Percentiles rank a stretch among this genome's conserved stretches.
Conservation (phyloP, 2,797 vertebrate genomes). For the Manis javanica region DNA sequence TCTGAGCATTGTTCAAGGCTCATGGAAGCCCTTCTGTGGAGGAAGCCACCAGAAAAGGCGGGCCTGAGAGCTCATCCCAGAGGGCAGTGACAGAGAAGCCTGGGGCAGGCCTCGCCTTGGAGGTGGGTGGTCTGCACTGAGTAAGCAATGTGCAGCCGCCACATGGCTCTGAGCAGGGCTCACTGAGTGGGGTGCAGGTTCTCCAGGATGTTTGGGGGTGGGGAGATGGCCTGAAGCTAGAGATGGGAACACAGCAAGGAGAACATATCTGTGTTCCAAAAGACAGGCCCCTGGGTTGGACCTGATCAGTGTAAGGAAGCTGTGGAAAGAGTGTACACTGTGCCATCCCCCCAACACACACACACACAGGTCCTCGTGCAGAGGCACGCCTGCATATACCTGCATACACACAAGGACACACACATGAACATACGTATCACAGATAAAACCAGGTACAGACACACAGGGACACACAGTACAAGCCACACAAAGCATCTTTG, state of each 20-base stretch:
- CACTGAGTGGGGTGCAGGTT: background rate
- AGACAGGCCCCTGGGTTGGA: background rate
- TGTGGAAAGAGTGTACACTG: background rate
- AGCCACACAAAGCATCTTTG: background rate
- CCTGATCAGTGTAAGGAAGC: background rate
- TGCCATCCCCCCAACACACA: too few relatives aligned
- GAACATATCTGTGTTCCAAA: background rate
- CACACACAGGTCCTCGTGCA: background rate
- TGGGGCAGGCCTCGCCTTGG: background rate
- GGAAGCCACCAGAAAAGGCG: background rate
- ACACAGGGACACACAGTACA: background rate
- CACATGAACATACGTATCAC: too few relatives aligned
- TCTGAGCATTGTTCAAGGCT: background rate
- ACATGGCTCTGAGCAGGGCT: too few relatives aligned
- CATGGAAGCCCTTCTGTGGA: background rate
- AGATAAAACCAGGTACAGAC: background rate
- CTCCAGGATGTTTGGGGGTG: background rate
- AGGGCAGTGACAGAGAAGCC: too few relatives aligned
- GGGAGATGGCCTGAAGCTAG: background rate
- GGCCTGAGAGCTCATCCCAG: background rate
- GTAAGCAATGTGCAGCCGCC: background rate
- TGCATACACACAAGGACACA: background rate
- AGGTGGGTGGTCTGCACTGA: background rate
- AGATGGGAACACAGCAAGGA: background rate
- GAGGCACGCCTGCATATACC: background rate